phyloP scores from a whole-genome alignment of 2,797 vertebrate genomes.

The Arctocebus calabarensis region DNA sequence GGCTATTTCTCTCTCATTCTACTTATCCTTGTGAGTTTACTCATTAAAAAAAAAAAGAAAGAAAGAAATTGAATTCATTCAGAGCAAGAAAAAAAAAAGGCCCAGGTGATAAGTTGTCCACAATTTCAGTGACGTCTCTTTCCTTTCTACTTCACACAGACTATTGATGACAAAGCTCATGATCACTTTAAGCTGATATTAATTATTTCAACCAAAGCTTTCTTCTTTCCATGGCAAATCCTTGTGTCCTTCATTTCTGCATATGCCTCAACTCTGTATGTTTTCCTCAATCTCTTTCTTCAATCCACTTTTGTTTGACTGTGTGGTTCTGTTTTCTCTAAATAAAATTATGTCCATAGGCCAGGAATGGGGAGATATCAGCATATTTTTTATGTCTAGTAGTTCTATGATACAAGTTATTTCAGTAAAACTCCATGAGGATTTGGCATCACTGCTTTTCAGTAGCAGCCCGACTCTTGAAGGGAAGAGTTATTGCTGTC shows the following conservation, averaged over 20 bases:
- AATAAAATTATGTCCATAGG: background rate
- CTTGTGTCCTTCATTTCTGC: background rate
- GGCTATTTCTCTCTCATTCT: background rate
- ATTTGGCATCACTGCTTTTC: background rate
- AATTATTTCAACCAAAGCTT: background rate
- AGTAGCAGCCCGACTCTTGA: background rate
- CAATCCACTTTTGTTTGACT: background rate
- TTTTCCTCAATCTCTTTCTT: background rate
- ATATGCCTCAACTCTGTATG: background rate
- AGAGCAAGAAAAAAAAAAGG: background rate
- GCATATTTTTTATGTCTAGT: slow-evolving; percentile 11
- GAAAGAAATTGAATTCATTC: background rate
- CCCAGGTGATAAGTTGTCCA: background rate
- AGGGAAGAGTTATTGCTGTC: slow-evolving; percentile 16
- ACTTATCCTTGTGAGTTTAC: background rate
- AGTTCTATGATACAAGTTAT: background rate
- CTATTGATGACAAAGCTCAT: background rate
- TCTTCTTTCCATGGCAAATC: background rate
- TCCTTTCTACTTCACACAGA: background rate
- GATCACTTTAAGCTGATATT: background rate
- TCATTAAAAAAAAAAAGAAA: background rate
- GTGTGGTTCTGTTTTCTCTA: background rate
- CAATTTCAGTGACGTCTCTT: background rate
- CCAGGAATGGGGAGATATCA: background rate
- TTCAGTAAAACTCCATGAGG: background rate